These are phyloP conservation scores for Nymphalis io DNA, from an alignment of 1,140 invertebrate species.

Conservation along the genomic window DNA sequence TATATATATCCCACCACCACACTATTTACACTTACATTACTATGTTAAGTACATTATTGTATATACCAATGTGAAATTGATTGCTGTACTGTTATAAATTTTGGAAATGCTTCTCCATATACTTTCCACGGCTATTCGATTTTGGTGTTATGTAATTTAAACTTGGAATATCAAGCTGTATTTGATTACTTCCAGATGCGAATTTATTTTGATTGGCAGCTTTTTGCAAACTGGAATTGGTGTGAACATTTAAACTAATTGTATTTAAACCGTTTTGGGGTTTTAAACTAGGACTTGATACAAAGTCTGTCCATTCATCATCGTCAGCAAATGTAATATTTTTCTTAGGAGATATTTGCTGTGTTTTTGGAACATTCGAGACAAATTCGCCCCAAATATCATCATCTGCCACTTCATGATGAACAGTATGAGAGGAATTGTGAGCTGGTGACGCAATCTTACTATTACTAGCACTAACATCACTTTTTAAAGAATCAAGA, in stretches of 20 bases:
- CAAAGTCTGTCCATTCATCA: slow-evolving; percentile 84
- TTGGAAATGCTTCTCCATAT: slow-evolving; percentile 72
- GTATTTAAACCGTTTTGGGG: slow-evolving; percentile 71
- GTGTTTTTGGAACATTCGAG: slow-evolving; percentile 75
- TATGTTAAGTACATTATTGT: slow-evolving; percentile 47
- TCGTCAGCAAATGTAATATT: slow-evolving; percentile 69
- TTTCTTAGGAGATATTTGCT: slow-evolving; percentile 56
- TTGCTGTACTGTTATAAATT: slow-evolving; percentile 73
- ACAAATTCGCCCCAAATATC: slow-evolving; percentile 83
- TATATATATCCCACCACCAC: slow-evolving; percentile 50
- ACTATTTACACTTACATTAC: slow-evolving; percentile 64
- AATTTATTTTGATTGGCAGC: slow-evolving; percentile 50
- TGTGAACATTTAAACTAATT: slow-evolving; percentile 73
- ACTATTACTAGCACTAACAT: slow-evolving; percentile 51
- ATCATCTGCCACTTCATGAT: slow-evolving; percentile 71
- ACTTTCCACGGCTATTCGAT: slow-evolving; percentile 52
- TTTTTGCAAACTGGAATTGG: slow-evolving; percentile 66
- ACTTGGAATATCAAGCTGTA: slow-evolving; percentile 64
- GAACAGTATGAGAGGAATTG: slow-evolving; percentile 45
- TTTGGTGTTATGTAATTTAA: slow-evolving; percentile 75
- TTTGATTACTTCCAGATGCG: slow-evolving; percentile 53
- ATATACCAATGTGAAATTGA: slow-evolving; percentile 38
- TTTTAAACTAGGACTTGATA: slow-evolving; percentile 80
- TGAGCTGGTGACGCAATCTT: slow-evolving; percentile 60
- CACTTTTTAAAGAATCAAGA: slow-evolving; percentile 69